Percentiles rank a stretch among this genome's conserved stretches.
Evolutionary conservation across 2,888 invertebrate species (phyloP).

Genomic region (Noctua fimbriata): DNA sequence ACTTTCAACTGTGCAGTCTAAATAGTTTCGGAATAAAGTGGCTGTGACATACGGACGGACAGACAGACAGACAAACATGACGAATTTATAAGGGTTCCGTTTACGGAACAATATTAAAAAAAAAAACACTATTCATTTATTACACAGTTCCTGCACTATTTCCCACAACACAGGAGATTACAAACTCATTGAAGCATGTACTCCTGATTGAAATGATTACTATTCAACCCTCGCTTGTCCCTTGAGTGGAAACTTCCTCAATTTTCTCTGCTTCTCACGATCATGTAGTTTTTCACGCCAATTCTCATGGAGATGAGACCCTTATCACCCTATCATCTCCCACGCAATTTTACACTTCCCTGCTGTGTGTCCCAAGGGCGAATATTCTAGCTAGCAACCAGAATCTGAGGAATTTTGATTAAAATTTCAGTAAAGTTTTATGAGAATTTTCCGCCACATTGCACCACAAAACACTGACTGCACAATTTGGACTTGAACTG

Average conservation of each 20-base stretch:
- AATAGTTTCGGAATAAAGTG: no score
- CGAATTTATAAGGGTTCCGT: no score
- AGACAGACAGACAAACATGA: no score
- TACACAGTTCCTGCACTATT: background rate
- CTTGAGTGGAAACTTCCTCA: background rate
- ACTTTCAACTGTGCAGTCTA: no score
- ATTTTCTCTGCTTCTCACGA: slow-evolving; percentile 10
- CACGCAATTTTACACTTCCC: background rate
- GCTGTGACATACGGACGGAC: no score
- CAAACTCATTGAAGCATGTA: background rate
- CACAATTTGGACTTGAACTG: background rate
- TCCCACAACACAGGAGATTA: slow-evolving; percentile 1
- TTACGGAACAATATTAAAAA: no score
- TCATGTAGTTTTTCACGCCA: slow-evolving; percentile 19
- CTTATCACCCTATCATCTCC: background rate
- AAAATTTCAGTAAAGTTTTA: background rate
- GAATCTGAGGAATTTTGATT: background rate
- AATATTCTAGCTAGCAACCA: background rate
- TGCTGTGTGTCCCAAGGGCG: background rate
- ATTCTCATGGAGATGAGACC: slow-evolving; percentile 28
- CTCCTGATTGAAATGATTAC: slow-evolving; percentile 19
- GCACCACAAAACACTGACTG: slow-evolving; percentile 13
- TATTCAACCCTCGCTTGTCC: slow-evolving; percentile 40
- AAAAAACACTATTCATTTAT: no score
- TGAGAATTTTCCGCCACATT: background rate